Conservation (phyloP, 2,888 invertebrate genomes). For the Branchellion lobata region DNA sequence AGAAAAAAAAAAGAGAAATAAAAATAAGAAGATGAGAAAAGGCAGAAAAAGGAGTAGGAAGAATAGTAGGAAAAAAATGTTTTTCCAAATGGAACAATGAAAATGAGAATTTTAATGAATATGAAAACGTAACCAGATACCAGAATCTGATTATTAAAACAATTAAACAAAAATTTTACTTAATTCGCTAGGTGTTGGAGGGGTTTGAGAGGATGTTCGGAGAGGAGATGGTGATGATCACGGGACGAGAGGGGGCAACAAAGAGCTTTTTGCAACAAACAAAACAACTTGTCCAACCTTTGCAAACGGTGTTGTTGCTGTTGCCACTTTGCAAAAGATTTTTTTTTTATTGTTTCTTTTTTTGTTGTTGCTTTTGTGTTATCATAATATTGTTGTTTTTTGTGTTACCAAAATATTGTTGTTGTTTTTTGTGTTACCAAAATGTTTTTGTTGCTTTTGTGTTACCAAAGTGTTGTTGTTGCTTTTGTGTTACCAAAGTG, state of each 20-base stretch:
- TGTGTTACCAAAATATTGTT: too few relatives aligned
- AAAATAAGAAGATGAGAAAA: too few relatives aligned
- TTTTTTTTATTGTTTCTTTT: too few relatives aligned
- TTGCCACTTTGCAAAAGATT: too few relatives aligned
- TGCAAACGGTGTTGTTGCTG: background rate
- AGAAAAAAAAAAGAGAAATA: too few relatives aligned
- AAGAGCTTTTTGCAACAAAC: background rate
- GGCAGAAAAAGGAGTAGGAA: too few relatives aligned
- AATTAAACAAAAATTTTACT: background rate
- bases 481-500: too few relatives aligned
- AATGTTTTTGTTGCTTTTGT: too few relatives aligned
- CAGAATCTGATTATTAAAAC: background rate
- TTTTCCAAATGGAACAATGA: background rate
- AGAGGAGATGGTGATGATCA: background rate
- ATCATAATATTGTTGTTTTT: too few relatives aligned
- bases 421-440: too few relatives aligned
- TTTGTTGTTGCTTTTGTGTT: too few relatives aligned
- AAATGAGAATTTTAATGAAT: background rate
- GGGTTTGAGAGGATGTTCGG: constrained; percentile 1
- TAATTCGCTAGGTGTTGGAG: background rate
- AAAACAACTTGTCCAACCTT: background rate
- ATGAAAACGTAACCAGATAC: background rate
- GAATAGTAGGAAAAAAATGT: background rate
- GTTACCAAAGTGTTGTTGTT: too few relatives aligned
- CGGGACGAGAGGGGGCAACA: background rate